Evolutionary conservation across 2,888 invertebrate species (phyloP), one percentile per base, ranked within the genome.

Genomic region (Coenonympha glycerion): DNA sequence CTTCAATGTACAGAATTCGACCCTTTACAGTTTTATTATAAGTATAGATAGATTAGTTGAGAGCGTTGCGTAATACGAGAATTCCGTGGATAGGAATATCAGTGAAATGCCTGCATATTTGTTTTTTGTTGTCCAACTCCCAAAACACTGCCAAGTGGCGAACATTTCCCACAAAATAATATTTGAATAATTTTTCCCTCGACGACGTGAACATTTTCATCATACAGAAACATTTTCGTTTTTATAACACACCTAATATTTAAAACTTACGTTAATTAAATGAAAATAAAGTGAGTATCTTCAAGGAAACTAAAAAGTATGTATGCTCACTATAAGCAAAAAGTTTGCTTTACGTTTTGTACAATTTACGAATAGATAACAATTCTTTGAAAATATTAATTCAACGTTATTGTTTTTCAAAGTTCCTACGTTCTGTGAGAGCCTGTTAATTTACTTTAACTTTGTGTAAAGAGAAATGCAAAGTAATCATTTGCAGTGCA

Each of bases 301-400:
- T 30, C 13, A n/a, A n/a, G n/a, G 37, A 52, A 55, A 46, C 31
- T 36, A 42, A 49, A 53, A 19, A 48, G 45, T 45, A n/a, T 50
- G 49, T 52, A 52, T 54, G 47, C 42, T 55, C 51, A 39, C 49
- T 46, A 42, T 52, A 55, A 57, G 53, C 55, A 55, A 52, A 46
- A 55, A 57, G 50, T 55, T n/a, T 50, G 33, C 39, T 49, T 44
- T 28, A 40, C 30, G 40, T 47, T 33, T 47, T 31, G 28, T 52
- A 34, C 19, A 18, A 40, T 49, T 47, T 44, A n/a, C n/a, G n/a
- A n/a, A n/a, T n/a, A 44, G 31, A 49, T 49, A 49, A 54, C 47
- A 42, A 45, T 47, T 54, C 44, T 47, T 49, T 31, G 8, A 41
- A 28, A 41, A 30, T 22, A 50, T 50, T 53, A 47, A 47, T 52